These are phyloP conservation scores for Aleiodes alternator DNA, from an alignment of 2,888 invertebrate genomes.

Conservation along the genomic window DNA sequence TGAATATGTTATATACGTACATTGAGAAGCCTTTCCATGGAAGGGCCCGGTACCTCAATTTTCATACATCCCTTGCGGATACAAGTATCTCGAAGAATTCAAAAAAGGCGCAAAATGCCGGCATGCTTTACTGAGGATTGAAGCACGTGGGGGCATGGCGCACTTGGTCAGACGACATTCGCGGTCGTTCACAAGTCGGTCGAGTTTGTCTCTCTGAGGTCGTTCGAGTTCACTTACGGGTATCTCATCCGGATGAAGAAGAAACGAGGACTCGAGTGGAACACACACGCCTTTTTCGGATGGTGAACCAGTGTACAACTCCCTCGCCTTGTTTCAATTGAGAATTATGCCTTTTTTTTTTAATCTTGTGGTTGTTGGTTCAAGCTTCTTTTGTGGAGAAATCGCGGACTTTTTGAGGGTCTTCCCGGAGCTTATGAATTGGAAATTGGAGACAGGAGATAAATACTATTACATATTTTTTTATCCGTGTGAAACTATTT, in stretches of 20 bases:
- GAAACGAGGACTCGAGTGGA: constrained; percentile 56
- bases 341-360: neutral
- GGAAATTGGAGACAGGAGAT: neutral
- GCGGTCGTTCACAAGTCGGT: constrained; percentile 69
- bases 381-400: constrained; percentile 17
- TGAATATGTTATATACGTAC: no score
- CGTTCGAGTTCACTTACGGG: constrained; percentile 67
- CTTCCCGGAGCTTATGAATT: constrained; percentile 21
- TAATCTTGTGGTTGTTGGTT: neutral
- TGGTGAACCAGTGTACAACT: constrained; percentile 28
- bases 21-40: no score
- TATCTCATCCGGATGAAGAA: constrained; percentile 49
- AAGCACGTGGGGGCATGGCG: constrained; percentile 25
- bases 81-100: no score
- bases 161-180: constrained; percentile 65
- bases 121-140: constrained; percentile 14
- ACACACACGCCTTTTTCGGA: constrained; percentile 53
- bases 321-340: constrained; percentile 42
- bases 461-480: no score
- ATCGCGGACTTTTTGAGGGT: constrained; percentile 10
- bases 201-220: constrained; percentile 63
- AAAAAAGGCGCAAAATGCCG: constrained; percentile 1
- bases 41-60: no score
- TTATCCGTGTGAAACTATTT: no score
- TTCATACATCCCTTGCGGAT: no score